phyloP scores from a whole-genome alignment of 2,797 vertebrate genomes.

The Dallia pectoralis region DNA sequence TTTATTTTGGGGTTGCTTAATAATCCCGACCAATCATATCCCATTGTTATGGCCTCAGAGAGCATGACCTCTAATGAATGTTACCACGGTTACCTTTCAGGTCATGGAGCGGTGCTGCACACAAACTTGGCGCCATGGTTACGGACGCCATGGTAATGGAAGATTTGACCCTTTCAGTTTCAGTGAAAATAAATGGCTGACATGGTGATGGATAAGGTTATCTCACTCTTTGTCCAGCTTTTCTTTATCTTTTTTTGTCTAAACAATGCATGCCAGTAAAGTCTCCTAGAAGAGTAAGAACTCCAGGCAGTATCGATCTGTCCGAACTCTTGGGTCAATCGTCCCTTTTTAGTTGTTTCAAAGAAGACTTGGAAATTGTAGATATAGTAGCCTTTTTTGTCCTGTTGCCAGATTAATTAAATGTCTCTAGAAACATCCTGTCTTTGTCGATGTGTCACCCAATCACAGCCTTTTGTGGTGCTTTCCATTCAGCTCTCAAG shows the following conservation, averaged over 20 bases:
- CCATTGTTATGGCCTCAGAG: not conserved
- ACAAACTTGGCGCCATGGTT: constrained; percentile 72
- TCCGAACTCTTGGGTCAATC: not conserved
- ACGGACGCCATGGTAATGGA: constrained; percentile 79
- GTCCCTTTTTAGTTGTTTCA: constrained; percentile 4
- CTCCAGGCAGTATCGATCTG: constrained; percentile 16
- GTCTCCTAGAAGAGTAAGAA: constrained; percentile 28
- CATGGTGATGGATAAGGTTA: constrained; percentile 73
- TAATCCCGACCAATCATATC: not conserved
- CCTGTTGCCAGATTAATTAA: constrained; percentile 6
- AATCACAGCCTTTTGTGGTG: not conserved
- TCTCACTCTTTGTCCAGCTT: not conserved
- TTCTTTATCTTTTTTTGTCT: not conserved
- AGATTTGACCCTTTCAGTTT: constrained; percentile 67
- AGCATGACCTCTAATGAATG: constrained; percentile 70
- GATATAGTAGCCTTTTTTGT: not conserved
- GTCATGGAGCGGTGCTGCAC: constrained; percentile 71
- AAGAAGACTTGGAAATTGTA: not conserved
- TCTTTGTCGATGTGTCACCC: not conserved
- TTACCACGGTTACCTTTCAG: constrained; percentile 66
- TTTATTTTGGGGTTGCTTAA: not conserved
- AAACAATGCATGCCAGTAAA: constrained; percentile 12
- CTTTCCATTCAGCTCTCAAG: not conserved
- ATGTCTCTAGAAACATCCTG: not conserved
- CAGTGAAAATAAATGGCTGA: constrained; percentile 71